phyloP scores from a whole-genome alignment of 2,797 vertebrate species.

The Toxotes lorentzi region DNA sequence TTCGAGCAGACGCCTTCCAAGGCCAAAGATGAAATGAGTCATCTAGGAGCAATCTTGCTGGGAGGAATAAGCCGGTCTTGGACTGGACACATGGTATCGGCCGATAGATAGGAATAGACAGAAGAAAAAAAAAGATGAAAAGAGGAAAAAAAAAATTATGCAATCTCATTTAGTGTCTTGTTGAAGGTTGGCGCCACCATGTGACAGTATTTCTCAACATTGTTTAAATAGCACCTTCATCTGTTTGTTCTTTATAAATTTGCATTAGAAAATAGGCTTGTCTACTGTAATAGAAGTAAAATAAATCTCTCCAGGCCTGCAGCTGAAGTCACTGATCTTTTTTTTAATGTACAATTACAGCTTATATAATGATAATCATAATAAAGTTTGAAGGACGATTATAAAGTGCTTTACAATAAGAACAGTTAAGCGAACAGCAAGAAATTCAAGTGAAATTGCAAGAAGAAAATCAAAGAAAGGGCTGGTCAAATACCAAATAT shows the following conservation, averaged over 20 bases:
- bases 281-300: not conserved
- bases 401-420: not conserved
- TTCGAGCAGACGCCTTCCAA: conserved; percentile 72
- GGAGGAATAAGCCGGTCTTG: conserved; percentile 51
- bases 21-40: conserved; percentile 80
- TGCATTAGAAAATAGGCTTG: not conserved
- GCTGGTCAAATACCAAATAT: not conserved
- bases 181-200: conserved; percentile 73
- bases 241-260: not conserved
- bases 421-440: not conserved
- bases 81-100: conserved; percentile 51
- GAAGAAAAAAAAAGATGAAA: conserved; percentile 42
- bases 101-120: conserved; percentile 51
- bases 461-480: not conserved
- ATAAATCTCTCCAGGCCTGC: not conserved
- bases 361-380: not conserved
- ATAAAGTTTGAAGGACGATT: not conserved
- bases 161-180: conserved; percentile 40
- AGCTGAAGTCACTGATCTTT: not conserved
- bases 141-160: conserved; percentile 37
- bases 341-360: not conserved
- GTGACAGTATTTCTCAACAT: conserved; percentile 47
- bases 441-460: not conserved
- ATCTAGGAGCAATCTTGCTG: conserved; percentile 62
- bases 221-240: not conserved